phyloP scores from a whole-genome alignment of 2,113 vertebrate species.

The Lepus americanus region DNA sequence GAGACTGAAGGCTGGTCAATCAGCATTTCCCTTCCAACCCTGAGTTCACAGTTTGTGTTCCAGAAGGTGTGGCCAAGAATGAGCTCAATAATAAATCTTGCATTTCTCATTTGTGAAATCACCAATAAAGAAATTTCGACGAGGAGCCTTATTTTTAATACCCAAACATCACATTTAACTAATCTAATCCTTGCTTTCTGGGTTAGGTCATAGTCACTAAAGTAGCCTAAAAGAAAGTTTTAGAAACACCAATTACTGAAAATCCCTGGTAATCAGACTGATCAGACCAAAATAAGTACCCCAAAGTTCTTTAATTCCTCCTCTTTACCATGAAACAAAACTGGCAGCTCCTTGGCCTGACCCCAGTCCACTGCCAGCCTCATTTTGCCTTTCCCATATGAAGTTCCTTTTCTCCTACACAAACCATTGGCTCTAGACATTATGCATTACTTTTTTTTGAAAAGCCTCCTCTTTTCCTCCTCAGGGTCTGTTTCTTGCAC shows the following conservation, averaged over 20 bases:
- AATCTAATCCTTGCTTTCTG: constrained; percentile 21
- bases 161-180: constrained; percentile 18
- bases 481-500: background rate
- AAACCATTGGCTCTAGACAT: background rate
- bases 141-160: constrained; percentile 82
- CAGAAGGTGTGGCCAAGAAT: constrained; percentile 65
- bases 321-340: background rate
- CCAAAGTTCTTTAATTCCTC: background rate
- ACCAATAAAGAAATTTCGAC: constrained; percentile 72
- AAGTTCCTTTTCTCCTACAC: background rate
- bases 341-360: background rate
- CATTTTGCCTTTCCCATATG: background rate
- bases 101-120: constrained; percentile 83
- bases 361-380: background rate
- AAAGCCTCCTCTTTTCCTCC: constrained; percentile 10
- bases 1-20: constrained; percentile 71
- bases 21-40: constrained; percentile 74
- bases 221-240: background rate
- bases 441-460: background rate
- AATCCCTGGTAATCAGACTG: background rate
- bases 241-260: constrained; percentile 4
- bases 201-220: background rate
- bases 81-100: background rate
- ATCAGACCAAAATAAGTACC: constrained; percentile 1
- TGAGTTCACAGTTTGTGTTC: background rate